Evolutionary conservation across 2,888 invertebrate species (phyloP).

Genomic region (Tolmerus cingulatus): DNA sequence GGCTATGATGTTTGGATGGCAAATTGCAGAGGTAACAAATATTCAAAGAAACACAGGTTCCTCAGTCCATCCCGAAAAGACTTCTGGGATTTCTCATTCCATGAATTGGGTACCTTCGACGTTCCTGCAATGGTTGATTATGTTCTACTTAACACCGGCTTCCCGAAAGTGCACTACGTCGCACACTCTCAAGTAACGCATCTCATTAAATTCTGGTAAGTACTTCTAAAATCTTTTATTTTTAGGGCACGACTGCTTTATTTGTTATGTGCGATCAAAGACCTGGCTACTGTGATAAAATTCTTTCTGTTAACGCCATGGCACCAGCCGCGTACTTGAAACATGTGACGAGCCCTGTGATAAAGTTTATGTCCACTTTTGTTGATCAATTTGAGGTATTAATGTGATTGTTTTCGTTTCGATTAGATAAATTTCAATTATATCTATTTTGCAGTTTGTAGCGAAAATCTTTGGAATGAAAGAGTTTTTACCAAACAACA

Average conservation of each 20-base stretch:
- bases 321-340: slow-evolving; percentile 59
- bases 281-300: slow-evolving; percentile 60
- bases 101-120: slow-evolving; percentile 67
- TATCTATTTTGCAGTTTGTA: neutral
- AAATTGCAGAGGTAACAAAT: slow-evolving; percentile 51
- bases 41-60: slow-evolving; percentile 49
- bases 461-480: slow-evolving; percentile 51
- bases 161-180: slow-evolving; percentile 64
- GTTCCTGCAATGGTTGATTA: slow-evolving; percentile 67
- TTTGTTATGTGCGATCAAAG: slow-evolving; percentile 57
- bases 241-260: slow-evolving; percentile 61
- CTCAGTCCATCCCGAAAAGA: slow-evolving; percentile 25
- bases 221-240: neutral
- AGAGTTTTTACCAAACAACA: slow-evolving; percentile 69
- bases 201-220: neutral
- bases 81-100: slow-evolving; percentile 58
- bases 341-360: slow-evolving; percentile 50
- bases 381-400: slow-evolving; percentile 38
- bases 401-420: neutral
- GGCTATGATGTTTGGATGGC: slow-evolving; percentile 53
- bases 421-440: neutral
- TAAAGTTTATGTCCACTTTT: slow-evolving; percentile 8
- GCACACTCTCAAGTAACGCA: slow-evolving; percentile 66
- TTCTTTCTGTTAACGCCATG: slow-evolving; percentile 57
- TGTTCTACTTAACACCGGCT: slow-evolving; percentile 58